phyloP scores from a whole-genome alignment of 1,140 invertebrate genomes.

The Magallana angulata region DNA sequence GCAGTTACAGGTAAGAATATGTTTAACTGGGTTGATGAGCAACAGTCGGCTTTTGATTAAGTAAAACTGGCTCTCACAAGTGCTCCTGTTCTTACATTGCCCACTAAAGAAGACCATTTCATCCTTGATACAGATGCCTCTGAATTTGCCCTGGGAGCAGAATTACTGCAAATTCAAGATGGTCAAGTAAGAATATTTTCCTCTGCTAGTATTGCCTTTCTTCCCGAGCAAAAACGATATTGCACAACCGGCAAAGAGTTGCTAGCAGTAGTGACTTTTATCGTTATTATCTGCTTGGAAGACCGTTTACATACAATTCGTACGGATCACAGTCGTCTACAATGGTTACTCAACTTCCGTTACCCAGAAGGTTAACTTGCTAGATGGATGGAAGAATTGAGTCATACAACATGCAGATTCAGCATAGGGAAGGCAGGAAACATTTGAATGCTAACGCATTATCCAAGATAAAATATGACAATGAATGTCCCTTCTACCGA shows the following conservation, averaged over 20 bases:
- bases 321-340: conserved; percentile 40
- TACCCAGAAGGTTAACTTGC: conserved; percentile 49
- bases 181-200: conserved; percentile 41
- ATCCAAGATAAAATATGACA: background rate
- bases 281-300: conserved; percentile 9
- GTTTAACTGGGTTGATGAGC: background rate
- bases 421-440: conserved; percentile 57
- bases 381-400: conserved; percentile 63
- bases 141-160: conserved; percentile 75
- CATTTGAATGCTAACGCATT: conserved; percentile 64
- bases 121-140: conserved; percentile 78
- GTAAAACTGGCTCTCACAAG: conserved; percentile 64
- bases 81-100: conserved; percentile 65
- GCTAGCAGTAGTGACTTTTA: conserved; percentile 2
- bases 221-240: background rate
- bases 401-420: conserved; percentile 62
- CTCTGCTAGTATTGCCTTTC: background rate
- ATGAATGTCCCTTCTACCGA: too few relatives aligned
- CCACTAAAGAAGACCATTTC: conserved; percentile 70
- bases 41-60: background rate
- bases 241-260: conserved; percentile 34
- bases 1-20: conserved; percentile 15
- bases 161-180: conserved; percentile 73
- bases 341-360: conserved; percentile 38
- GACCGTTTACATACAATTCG: background rate